Conservation (phyloP, 2,888 invertebrate genomes). For the Platypus cylindrus region DNA sequence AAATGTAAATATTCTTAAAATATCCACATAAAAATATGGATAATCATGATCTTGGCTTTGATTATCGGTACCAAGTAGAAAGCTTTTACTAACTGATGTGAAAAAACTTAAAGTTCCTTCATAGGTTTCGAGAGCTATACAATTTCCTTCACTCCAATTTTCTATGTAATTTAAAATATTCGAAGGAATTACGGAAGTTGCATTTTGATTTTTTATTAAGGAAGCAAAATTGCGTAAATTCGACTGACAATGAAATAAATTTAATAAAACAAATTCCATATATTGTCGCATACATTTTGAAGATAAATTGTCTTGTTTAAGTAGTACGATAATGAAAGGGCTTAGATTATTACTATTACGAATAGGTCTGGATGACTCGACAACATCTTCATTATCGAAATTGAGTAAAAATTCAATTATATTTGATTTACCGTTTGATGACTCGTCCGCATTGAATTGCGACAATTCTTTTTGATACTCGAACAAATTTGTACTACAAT, state of each 20-base stretch:
- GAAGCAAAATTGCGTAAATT: conserved; percentile 36
- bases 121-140: conserved; percentile 15
- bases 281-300: conserved; percentile 32
- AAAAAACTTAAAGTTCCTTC: conserved; percentile 22
- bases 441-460: conserved; percentile 9
- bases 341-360: too few species aligned
- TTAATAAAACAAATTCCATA: conserved; percentile 35
- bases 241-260: conserved; percentile 49
- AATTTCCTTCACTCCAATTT: conserved; percentile 35
- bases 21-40: conserved; percentile 20
- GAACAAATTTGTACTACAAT: conserved; percentile 18
- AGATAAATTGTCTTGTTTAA: conserved; percentile 18
- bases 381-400: conserved; percentile 6
- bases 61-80: conserved; percentile 17
- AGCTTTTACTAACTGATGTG: conserved; percentile 18
- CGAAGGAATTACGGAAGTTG: conserved; percentile 33
- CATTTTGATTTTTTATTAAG: conserved; percentile 38
- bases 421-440: neutral
- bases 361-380: too few species aligned
- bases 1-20: conserved; percentile 23
- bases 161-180: conserved; percentile 37
- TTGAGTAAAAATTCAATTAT: conserved; percentile 8
- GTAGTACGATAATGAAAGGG: too few species aligned
- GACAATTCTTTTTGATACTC: conserved; percentile 21
- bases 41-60: conserved; percentile 9